Evolutionary conservation across 1,140 invertebrate species (phyloP), one percentile per base, ranked within the genome.

Genomic region (Agrypnia vestita): DNA sequence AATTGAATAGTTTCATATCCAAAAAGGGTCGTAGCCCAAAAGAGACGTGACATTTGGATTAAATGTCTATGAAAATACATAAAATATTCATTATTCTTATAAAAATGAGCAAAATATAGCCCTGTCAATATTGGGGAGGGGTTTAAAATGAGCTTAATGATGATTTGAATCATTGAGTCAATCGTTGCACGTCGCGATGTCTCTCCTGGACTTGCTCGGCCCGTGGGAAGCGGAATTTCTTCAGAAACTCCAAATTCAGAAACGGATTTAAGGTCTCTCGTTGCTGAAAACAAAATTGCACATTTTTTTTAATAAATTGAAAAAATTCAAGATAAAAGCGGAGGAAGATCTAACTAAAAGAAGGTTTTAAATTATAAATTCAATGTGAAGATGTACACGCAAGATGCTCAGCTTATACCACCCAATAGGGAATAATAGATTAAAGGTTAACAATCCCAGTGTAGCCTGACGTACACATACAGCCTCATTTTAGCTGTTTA

Each of bases 71-170:
- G 67, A 71, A 71, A 71, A 69, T 69, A 69, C 64, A 69, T 69
- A 69, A 69, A 69, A 75, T 75, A 75, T 75, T 44, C 44, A 59
- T 19, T 75, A 75, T 59, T n/a, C 51, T 44, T 75, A 75, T 59
- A 59, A 59, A 75, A 75, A 75, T 75, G 73, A 76, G 75, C 75
- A 76, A 76, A 59, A 51, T 76, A 49, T 64, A 76, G 56, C 61
- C 61, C 75, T 46, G 71, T 74, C 71, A 55, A 44, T 74, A 17
- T 44, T 56, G n/a, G 71, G 71, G 71, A 47, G n/a, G 71, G 53
- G 71, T 74, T 35, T 44, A 15, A 67, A 51, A 71, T 74, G 71
- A 74, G 71, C 49, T 55, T 62, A 56, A 55, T 56, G 71, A 55
- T 74, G 71, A 17, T 62, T 21, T 21, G 15, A 17, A 56, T 62